A percentile compares a stretch with the other conserved stretches of the same genome.
These are phyloP conservation scores for Sander lucioperca DNA, from an alignment of 2,113 vertebrate genomes.

Conservation along the genomic window DNA sequence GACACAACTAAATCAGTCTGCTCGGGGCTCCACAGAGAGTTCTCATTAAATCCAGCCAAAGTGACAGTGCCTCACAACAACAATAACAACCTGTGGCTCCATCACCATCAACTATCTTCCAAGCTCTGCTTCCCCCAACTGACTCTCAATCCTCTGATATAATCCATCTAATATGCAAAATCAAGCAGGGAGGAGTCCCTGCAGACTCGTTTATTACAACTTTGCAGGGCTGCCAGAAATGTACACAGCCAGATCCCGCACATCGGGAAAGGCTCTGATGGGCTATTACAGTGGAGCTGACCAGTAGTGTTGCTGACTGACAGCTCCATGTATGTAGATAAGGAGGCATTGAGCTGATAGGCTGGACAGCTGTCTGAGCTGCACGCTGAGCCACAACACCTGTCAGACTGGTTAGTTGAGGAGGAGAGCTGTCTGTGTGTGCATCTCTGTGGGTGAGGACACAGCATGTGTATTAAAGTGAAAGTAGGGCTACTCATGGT, in stretches of 20 bases:
- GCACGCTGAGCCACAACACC: constrained; percentile 55
- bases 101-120: constrained; percentile 35
- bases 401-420: constrained; percentile 51
- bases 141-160: constrained; percentile 31
- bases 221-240: constrained; percentile 17
- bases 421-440: constrained; percentile 41
- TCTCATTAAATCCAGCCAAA: constrained; percentile 55
- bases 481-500: constrained; percentile 37
- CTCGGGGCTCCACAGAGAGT: constrained; percentile 31
- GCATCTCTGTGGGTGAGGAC: constrained; percentile 35
- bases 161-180: constrained; percentile 29
- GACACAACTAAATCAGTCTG: constrained; percentile 54
- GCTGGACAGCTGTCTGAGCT: constrained; percentile 52
- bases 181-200: background rate
- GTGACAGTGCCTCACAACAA: constrained; percentile 31
- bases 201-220: constrained; percentile 34
- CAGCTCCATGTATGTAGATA: constrained; percentile 63
- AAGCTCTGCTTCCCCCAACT: constrained; percentile 12
- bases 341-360: constrained; percentile 61
- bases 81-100: constrained; percentile 33
- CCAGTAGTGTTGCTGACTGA: constrained; percentile 53
- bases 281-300: constrained; percentile 23
- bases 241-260: constrained; percentile 8
- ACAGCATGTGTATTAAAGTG: constrained; percentile 24
- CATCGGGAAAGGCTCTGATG: constrained; percentile 22